Percentiles rank a stretch among this genome's conserved stretches.
Evolutionary conservation across 2,113 vertebrate genomes (phyloP).

Genomic region (Rhineura floridana): DNA sequence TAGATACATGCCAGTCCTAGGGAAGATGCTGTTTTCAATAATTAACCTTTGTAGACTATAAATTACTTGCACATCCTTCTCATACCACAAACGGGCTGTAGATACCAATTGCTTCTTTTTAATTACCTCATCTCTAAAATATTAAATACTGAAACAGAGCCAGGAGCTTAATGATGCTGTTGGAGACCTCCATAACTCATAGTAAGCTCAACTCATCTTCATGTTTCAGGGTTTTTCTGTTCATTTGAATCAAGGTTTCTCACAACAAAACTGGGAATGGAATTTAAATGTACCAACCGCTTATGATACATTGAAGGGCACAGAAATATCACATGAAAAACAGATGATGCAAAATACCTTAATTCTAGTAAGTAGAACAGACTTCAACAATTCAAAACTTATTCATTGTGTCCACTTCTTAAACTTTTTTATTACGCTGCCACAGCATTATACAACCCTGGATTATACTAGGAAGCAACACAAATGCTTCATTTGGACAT

Average conservation of each 20-base stretch:
- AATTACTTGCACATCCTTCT: background rate
- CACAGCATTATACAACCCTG: background rate
- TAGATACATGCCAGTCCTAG: background rate
- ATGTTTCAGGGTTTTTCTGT: background rate
- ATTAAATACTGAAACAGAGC: conserved; percentile 1
- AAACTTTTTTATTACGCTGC: background rate
- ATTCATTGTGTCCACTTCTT: background rate
- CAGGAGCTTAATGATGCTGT: background rate
- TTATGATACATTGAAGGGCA: background rate
- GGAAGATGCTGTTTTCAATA: conserved; percentile 10
- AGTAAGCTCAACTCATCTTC: too few relatives aligned
- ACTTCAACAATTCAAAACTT: background rate
- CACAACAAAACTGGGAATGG: background rate
- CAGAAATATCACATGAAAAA: background rate
- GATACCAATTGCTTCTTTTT: background rate
- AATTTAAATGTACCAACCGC: background rate
- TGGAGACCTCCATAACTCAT: background rate
- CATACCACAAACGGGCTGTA: background rate
- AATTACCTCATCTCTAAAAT: conserved; percentile 6
- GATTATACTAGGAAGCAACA: background rate
- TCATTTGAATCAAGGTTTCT: background rate
- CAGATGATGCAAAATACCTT: background rate
- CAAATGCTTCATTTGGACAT: background rate
- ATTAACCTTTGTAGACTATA: conserved; percentile 12
- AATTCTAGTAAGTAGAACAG: background rate